Percentiles rank a stretch among this genome's conserved stretches.
Conservation (phyloP, 2,888 invertebrate genomes). For the Myathropa florea region DNA sequence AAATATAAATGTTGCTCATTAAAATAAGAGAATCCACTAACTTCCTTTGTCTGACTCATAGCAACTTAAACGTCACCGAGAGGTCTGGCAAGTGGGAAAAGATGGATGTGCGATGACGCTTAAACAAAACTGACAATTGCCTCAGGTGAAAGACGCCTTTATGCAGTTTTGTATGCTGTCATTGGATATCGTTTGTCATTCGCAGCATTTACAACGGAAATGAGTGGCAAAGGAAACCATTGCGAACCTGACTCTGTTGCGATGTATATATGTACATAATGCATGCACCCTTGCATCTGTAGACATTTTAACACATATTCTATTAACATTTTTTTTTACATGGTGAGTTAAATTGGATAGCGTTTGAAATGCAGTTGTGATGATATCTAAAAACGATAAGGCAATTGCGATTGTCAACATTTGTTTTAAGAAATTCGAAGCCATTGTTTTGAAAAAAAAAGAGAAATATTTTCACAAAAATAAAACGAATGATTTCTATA, state of each 20-base stretch:
- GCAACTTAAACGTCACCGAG: neutral
- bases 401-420: too few relatives aligned
- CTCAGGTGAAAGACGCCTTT: neutral
- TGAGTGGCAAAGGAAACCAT: neutral
- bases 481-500: too few relatives aligned
- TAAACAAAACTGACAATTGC: neutral
- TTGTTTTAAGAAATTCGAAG: too few relatives aligned
- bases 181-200: neutral
- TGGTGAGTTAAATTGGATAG: too few relatives aligned
- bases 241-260: neutral
- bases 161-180: neutral
- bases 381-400: too few relatives aligned
- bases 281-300: neutral
- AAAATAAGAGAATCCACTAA: too few relatives aligned
- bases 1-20: too few relatives aligned
- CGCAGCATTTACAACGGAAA: neutral
- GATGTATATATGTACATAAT: too few relatives aligned
- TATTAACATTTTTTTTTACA: too few relatives aligned
- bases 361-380: too few relatives aligned
- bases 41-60: neutral
- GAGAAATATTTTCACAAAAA: too few relatives aligned
- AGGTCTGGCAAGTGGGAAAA: neutral
- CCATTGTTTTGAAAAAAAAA: too few relatives aligned
- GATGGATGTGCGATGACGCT: neutral
- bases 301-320: neutral